Conservation (phyloP, 2,797 vertebrate genomes). For the Myripristis jacobus region DNA sequence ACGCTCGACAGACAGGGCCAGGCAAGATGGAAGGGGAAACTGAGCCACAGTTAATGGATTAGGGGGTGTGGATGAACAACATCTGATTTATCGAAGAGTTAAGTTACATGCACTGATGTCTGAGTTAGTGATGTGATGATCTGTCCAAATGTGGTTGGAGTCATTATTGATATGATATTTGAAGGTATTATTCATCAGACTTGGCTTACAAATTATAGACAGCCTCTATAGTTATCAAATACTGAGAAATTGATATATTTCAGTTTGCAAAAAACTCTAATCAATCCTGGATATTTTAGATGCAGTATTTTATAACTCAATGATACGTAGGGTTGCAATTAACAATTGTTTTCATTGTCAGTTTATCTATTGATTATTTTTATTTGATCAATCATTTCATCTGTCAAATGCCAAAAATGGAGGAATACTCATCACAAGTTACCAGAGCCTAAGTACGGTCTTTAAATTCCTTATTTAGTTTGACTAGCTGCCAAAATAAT, state of each 20-base stretch:
- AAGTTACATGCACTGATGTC: not conserved
- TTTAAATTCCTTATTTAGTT: too few species aligned
- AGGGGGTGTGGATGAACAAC: constrained; percentile 29
- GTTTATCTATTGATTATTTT: too few species aligned
- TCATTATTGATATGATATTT: constrained; percentile 24
- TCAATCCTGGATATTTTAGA: constrained; percentile 23
- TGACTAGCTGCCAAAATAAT: too few species aligned
- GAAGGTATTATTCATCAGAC: not conserved
- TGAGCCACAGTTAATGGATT: constrained; percentile 1
- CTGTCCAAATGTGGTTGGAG: constrained; percentile 19
- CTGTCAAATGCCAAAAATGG: too few species aligned
- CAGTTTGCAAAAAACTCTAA: not conserved
- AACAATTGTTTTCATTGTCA: too few species aligned
- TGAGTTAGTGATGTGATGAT: constrained; percentile 13
- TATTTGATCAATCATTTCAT: too few species aligned
- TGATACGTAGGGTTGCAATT: not conserved
- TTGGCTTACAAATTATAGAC: constrained; percentile 4
- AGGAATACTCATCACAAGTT: too few species aligned
- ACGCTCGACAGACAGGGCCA: constrained; percentile 16
- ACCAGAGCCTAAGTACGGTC: too few species aligned
- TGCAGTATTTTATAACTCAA: not conserved
- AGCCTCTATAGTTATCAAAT: not conserved
- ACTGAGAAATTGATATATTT: not conserved
- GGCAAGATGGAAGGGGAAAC: constrained; percentile 12
- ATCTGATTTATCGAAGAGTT: constrained; percentile 30